Conservation (phyloP, 2,888 invertebrate genomes). For the Dysmachus trigonus region DNA sequence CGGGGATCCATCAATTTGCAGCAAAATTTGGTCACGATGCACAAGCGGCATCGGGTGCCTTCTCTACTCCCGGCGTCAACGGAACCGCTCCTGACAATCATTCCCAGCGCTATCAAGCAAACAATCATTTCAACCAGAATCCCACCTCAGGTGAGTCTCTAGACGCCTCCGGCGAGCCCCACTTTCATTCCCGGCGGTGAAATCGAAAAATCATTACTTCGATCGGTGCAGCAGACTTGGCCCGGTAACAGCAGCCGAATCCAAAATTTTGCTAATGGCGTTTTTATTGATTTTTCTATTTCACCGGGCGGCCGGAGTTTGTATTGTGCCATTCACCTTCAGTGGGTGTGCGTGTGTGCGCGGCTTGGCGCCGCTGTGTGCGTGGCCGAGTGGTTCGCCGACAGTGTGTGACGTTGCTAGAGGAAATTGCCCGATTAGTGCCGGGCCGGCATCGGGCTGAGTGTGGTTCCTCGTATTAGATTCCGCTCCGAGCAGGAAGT, state of each 20-base stretch:
- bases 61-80: conserved; percentile 61
- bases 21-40: conserved; percentile 64
- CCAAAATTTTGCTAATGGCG: conserved; percentile 53
- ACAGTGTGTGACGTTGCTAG: not conserved
- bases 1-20: conserved; percentile 65
- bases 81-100: conserved; percentile 61
- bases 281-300: conserved; percentile 56
- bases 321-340: conserved; percentile 46
- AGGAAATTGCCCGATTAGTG: conserved; percentile 14
- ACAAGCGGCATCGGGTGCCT: conserved; percentile 61
- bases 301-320: conserved; percentile 48
- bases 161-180: not conserved
- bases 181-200: not conserved
- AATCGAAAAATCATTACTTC: conserved; percentile 38
- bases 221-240: not conserved
- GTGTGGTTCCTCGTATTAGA: not conserved
- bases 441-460: conserved; percentile 1
- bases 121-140: conserved; percentile 65
- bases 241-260: conserved; percentile 41
- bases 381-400: not conserved
- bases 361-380: not conserved
- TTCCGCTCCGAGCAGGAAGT: not conserved
- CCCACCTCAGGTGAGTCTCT: conserved; percentile 49
- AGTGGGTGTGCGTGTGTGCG: conserved; percentile 24
- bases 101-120: conserved; percentile 64